Evolutionary conservation across 2,113 vertebrate genomes (phyloP).

Genomic region (Accipiter cooperii): DNA sequence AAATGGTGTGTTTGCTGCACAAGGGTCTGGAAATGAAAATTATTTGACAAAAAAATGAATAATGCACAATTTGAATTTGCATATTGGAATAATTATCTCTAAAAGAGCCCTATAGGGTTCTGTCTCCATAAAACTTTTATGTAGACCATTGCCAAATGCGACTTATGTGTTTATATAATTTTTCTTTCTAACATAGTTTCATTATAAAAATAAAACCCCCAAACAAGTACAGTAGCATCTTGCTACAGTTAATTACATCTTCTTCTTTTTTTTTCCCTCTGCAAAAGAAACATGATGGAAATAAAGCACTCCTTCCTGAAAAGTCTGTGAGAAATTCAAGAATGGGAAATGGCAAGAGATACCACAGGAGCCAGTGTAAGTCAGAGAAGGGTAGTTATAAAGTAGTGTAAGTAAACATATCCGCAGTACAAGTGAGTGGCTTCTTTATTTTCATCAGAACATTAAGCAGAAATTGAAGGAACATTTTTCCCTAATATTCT

Average conservation of each 20-base stretch:
- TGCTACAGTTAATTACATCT: conserved; percentile 38
- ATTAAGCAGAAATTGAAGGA: conserved; percentile 77
- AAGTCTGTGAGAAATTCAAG: conserved; percentile 40
- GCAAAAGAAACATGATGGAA: conserved; percentile 20
- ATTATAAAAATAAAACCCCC: conserved; percentile 54
- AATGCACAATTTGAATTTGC: conserved; percentile 56
- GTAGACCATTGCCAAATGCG: not conserved
- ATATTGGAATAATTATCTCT: conserved; percentile 56
- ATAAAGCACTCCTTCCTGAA: conserved; percentile 13
- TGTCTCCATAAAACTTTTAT: conserved; percentile 46
- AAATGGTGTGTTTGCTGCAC: not conserved
- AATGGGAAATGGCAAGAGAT: not conserved
- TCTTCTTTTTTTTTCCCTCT: not conserved
- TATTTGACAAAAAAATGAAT: conserved; percentile 63
- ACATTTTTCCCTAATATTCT: conserved; percentile 67
- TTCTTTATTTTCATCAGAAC: conserved; percentile 73
- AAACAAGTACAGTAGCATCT: conserved; percentile 34
- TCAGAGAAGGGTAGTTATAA: conserved; percentile 1
- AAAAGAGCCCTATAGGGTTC: conserved; percentile 37
- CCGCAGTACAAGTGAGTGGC: conserved; percentile 23
- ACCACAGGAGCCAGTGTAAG: not conserved
- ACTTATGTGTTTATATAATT: conserved; percentile 53
- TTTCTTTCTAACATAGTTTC: conserved; percentile 58
- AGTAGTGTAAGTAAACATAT: conserved; percentile 58
- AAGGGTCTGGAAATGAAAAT: conserved; percentile 59